Percentiles rank a stretch among this genome's conserved stretches.
These are phyloP conservation scores for Drosophila colorata DNA, from an alignment of 2,888 invertebrate species.

Conservation along the genomic window DNA sequence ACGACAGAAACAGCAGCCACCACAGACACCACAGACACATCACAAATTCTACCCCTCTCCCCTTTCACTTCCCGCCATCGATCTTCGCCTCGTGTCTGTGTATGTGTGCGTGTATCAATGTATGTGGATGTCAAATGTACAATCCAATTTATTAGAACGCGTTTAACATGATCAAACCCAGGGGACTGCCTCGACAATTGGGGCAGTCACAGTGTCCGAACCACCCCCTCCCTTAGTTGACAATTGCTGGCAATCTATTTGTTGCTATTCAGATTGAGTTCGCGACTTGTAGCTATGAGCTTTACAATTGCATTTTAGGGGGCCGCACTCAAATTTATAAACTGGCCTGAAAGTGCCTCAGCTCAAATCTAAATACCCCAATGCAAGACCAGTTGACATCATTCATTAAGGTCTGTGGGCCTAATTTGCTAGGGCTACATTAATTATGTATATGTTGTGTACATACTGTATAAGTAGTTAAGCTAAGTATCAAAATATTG, in stretches of 20 bases:
- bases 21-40: slow-evolving; percentile 20
- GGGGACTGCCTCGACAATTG: slow-evolving; percentile 52
- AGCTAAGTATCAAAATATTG: neutral
- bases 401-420: slow-evolving; percentile 20
- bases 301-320: slow-evolving; percentile 25
- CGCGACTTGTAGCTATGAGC: slow-evolving; percentile 8
- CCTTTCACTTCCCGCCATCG: slow-evolving; percentile 6
- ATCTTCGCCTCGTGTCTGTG: slow-evolving; percentile 4
- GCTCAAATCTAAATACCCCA: slow-evolving; percentile 29
- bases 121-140: slow-evolving; percentile 75
- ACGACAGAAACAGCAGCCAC: slow-evolving; percentile 44
- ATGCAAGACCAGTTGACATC: slow-evolving; percentile 45
- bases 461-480: neutral
- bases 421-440: slow-evolving; percentile 3
- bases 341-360: slow-evolving; percentile 60
- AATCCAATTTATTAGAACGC: slow-evolving; percentile 82
- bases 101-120: slow-evolving; percentile 15
- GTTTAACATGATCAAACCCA: slow-evolving; percentile 66
- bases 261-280: slow-evolving; percentile 49
- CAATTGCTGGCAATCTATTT: slow-evolving; percentile 70
- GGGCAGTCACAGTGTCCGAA: slow-evolving; percentile 41
- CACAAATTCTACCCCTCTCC: slow-evolving; percentile 3
- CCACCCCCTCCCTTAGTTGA: neutral
- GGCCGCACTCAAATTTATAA: slow-evolving; percentile 32
- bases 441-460: slow-evolving; percentile 6